These are phyloP conservation scores for Erebia palarica DNA, from an alignment of 2,888 invertebrate genomes.

Conservation along the genomic window DNA sequence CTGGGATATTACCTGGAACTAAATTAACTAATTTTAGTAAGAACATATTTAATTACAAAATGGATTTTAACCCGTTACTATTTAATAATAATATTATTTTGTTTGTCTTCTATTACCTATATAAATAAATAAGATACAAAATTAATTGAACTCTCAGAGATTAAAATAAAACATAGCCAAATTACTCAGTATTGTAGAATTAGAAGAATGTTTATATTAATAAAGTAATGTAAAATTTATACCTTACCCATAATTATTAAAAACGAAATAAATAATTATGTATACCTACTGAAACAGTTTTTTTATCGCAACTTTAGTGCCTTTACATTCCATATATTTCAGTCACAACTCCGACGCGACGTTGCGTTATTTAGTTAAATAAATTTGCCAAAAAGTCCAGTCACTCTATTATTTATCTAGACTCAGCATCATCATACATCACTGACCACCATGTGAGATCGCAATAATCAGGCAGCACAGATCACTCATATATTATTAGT, in stretches of 20 bases:
- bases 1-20: too few relatives aligned
- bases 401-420: too few relatives aligned
- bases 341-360: too few relatives aligned
- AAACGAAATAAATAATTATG: constrained; percentile 24
- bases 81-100: neutral
- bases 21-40: too few relatives aligned
- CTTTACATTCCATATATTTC: too few relatives aligned
- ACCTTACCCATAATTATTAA: neutral
- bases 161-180: constrained; percentile 11
- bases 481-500: too few relatives aligned
- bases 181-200: constrained; percentile 33
- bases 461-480: too few relatives aligned
- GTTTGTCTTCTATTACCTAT: neutral
- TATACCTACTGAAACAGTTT: constrained; percentile 21
- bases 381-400: too few relatives aligned
- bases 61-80: neutral
- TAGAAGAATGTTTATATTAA: constrained; percentile 24
- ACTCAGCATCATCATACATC: too few relatives aligned
- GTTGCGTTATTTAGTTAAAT: too few relatives aligned
- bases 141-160: neutral
- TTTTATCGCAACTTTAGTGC: constrained; percentile 13
- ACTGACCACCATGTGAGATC: too few relatives aligned
- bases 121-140: neutral
- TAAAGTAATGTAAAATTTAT: constrained; percentile 27
- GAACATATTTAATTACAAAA: too few relatives aligned